A percentile compares a stretch with the other conserved stretches of the same genome.
phyloP scores from a whole-genome alignment of 2,113 vertebrate genomes.

The Rousettus leschenaultii region DNA sequence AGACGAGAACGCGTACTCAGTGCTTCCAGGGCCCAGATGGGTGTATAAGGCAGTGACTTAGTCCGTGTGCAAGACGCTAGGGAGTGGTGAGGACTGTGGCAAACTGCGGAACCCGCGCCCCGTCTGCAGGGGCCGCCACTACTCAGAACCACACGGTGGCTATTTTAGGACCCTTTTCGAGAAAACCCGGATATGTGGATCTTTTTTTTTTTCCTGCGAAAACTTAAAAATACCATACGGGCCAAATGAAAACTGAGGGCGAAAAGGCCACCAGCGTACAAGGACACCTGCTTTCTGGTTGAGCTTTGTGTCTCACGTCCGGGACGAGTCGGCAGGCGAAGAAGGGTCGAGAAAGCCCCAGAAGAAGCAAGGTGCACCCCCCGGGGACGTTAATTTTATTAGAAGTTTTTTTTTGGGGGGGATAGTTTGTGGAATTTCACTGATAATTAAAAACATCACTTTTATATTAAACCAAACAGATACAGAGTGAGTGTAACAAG shows the following conservation, averaged over 20 bases:
- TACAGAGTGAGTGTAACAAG: background rate
- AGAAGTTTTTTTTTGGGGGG: background rate
- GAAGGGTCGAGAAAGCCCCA: background rate
- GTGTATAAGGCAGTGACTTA: rapidly evolving
- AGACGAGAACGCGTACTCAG: background rate
- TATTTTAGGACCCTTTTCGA: background rate
- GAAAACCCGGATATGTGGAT: background rate
- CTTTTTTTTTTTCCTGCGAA: background rate
- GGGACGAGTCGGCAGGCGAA: background rate
- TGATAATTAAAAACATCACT: background rate
- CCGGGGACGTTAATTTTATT: background rate
- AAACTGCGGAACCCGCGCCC: background rate
- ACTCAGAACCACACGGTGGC: background rate
- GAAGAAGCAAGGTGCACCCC: background rate
- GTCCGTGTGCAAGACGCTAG: no score
- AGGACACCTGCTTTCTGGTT: background rate
- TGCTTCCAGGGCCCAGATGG: background rate
- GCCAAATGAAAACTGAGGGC: background rate
- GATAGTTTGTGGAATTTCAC: background rate
- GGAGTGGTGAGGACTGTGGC: background rate
- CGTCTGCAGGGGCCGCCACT: background rate
- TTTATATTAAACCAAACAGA: background rate
- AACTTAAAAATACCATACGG: background rate
- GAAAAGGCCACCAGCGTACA: rapidly evolving
- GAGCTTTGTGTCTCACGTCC: background rate